Evolutionary conservation across 2,888 invertebrate species (phyloP).

Genomic region (Thumatha senex): DNA sequence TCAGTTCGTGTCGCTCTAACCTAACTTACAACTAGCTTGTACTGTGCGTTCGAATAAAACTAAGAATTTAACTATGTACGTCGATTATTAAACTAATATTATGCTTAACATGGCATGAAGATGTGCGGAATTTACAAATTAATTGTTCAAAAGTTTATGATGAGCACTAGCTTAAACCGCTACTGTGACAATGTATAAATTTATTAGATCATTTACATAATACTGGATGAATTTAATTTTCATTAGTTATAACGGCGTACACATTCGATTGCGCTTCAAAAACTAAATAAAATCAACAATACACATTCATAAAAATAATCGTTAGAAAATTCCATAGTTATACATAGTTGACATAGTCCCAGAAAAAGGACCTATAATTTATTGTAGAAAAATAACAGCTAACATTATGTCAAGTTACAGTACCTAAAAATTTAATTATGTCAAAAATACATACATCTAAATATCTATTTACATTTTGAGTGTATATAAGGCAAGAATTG

Average conservation of each 20-base stretch:
- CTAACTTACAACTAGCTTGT: constrained; percentile 73
- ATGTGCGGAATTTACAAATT: constrained; percentile 41
- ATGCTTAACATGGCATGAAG: constrained; percentile 52
- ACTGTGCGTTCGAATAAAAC: constrained; percentile 60
- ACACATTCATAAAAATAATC: too few relatives aligned
- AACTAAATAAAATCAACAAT: too few relatives aligned
- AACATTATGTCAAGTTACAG: constrained; percentile 29
- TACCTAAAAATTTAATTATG: constrained; percentile 33
- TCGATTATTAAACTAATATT: constrained; percentile 41
- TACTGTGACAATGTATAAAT: not conserved
- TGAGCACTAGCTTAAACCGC: too few relatives aligned
- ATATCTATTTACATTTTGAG: constrained; percentile 29
- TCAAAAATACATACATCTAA: constrained; percentile 46
- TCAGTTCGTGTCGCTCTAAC: constrained; percentile 45
- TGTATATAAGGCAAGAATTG: constrained; percentile 39
- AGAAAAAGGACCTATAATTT: not conserved
- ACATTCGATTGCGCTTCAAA: too few relatives aligned
- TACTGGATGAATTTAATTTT: too few relatives aligned
- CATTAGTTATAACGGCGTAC: too few relatives aligned
- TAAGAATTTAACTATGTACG: constrained; percentile 24
- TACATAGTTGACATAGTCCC: too few relatives aligned
- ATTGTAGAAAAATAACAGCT: constrained; percentile 34
- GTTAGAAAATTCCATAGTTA: too few relatives aligned
- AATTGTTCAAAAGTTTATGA: too few relatives aligned
- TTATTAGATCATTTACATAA: too few relatives aligned